Percentiles rank a stretch among this genome's conserved stretches.
Evolutionary conservation across 2,113 vertebrate genomes (phyloP).

Genomic region (Melanotaenia duboulayi): DNA sequence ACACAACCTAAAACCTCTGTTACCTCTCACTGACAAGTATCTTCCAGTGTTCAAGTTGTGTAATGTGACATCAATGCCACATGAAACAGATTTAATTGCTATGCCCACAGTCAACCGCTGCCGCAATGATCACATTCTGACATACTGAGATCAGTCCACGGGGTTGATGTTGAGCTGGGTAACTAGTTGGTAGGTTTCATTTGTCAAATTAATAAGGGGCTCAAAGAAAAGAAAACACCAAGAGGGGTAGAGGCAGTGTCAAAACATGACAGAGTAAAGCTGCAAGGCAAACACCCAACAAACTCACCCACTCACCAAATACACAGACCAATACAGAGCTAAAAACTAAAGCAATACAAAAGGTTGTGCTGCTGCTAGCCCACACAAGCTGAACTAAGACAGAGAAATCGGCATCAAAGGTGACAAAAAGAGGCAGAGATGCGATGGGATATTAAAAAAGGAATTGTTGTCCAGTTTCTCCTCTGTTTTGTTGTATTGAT

Average conservation of each 20-base stretch:
- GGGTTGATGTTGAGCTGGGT: neutral
- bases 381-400: neutral
- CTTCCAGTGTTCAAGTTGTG: too few species aligned
- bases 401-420: conserved; percentile 16
- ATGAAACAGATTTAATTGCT: too few species aligned
- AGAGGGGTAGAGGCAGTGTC: neutral
- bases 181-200: neutral
- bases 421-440: neutral
- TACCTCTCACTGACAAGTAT: too few species aligned
- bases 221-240: conserved; percentile 1
- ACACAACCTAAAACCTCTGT: too few species aligned
- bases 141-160: neutral
- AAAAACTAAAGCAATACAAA: neutral
- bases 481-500: too few species aligned
- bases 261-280: neutral
- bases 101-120: too few species aligned
- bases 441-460: neutral
- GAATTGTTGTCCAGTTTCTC: neutral
- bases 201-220: neutral
- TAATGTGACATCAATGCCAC: too few species aligned
- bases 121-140: neutral
- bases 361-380: neutral
- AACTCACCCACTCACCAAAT: conserved; percentile 18
- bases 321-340: conserved; percentile 2
- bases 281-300: conserved; percentile 17